Conservation (phyloP, 2,113 vertebrate genomes). For the Pelecanoides urinatrix region DNA sequence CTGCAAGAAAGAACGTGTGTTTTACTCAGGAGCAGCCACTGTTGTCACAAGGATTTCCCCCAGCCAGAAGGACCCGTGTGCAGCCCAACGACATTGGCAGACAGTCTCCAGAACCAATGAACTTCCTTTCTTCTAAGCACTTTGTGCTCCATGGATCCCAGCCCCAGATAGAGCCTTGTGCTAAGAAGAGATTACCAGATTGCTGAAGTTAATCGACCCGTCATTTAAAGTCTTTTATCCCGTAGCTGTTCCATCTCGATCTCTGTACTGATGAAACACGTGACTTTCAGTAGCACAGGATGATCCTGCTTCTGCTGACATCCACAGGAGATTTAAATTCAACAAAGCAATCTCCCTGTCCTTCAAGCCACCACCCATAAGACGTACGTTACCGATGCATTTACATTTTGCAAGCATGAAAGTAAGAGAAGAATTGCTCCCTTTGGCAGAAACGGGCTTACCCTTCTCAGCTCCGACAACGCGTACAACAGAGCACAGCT, state of each 20-base stretch:
- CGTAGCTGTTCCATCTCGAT: background rate
- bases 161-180: too few relatives aligned
- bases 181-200: background rate
- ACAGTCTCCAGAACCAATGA: background rate
- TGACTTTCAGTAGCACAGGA: rapidly evolving
- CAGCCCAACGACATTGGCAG: rapidly evolving
- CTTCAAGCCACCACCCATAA: background rate
- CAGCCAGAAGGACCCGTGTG: rapidly evolving
- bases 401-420: background rate
- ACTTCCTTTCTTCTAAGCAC: too few relatives aligned
- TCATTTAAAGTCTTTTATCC: background rate
- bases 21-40: background rate
- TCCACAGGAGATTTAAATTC: too few relatives aligned
- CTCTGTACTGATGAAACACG: rapidly evolving
- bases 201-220: background rate
- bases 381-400: rapidly evolving
- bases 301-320: background rate
- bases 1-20: background rate
- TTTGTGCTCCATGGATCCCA: background rate
- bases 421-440: rapidly evolving
- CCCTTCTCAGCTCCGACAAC: background rate
- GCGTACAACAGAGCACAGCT: background rate
- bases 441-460: background rate
- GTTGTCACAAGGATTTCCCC: rapidly evolving
- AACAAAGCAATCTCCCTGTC: background rate